Evolutionary conservation across 2,113 vertebrate genomes (phyloP), one percentile per base, ranked within the genome.

Genomic region (Zosterops lateralis): DNA sequence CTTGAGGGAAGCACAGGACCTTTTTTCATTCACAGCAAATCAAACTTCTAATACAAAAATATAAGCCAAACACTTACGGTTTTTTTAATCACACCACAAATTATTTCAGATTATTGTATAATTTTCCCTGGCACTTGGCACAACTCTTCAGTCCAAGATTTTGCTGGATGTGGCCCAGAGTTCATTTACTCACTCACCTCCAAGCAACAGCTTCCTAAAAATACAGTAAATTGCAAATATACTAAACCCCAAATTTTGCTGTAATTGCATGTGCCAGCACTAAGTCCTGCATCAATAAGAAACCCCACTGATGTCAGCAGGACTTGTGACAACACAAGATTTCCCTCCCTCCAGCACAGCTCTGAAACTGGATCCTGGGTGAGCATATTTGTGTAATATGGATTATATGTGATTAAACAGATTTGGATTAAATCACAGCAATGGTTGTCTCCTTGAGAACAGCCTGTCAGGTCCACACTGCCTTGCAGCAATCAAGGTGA

Each of bases 271-370:
- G 67, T 75, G 78, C 90, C 83, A 79, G 70, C 32, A 1, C 82
- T 93, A 93, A 93, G 89, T 77, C 91, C 74, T 95, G 58, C 90
- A 87, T 91, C 77, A 94, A 87, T 87, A 51, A 89, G 93, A 75
- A 96, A 87, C 93, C 91, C 91, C 91, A 95, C 82, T 81, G 96
- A 85, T 92, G 90, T 92, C 94, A 95, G 91, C 95, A 80, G 66
- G 93, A 60, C 84, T 95, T 95, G 89, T 88, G 93, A 92, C 87
- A 96, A 83, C 94, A 94, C 67, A 32, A 75, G 90, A 81, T 81
- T 92, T 90, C 85, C 82, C 82, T 95, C 29, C 87, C 56, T 70
- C 53, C 47, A 9, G 82, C 6, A 21, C 82, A 45, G 67, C 84
- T 71, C 80, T 67, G 72, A 85, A 83, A 83, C 64, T 13, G 66